A percentile compares a stretch with the other conserved stretches of the same genome.
phyloP scores from a whole-genome alignment of 2,113 vertebrate genomes.

The Platichthys flesus region DNA sequence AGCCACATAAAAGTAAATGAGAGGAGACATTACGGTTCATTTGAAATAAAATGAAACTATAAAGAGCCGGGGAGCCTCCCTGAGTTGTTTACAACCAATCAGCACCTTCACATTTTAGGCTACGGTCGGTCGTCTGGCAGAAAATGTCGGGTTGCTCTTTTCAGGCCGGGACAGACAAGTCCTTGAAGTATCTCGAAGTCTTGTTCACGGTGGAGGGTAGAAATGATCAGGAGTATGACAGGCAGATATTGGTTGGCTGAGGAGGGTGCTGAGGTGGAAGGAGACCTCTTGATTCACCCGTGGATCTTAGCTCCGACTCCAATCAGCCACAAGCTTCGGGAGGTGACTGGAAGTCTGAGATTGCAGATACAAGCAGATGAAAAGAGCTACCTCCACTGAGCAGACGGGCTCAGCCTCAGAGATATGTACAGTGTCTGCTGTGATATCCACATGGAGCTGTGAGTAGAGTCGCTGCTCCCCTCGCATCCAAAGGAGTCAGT shows the following conservation, averaged over 20 bases:
- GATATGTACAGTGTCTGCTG: background rate
- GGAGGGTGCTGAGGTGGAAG: background rate
- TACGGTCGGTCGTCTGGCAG: too few relatives aligned
- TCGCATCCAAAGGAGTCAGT: background rate
- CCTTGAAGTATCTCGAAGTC: too few relatives aligned
- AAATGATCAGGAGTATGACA: too few relatives aligned
- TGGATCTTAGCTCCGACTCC: background rate
- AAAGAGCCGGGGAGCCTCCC: background rate
- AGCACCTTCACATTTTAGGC: too few relatives aligned
- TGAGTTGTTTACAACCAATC: background rate
- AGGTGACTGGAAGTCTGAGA: background rate
- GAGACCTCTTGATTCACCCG: background rate
- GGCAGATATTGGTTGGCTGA: too few relatives aligned
- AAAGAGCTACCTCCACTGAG: background rate
- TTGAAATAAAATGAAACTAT: background rate
- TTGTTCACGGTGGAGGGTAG: too few relatives aligned
- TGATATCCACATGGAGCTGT: background rate
- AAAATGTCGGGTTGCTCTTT: too few relatives aligned
- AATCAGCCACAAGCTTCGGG: background rate
- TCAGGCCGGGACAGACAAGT: too few relatives aligned
- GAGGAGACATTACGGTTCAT: background rate
- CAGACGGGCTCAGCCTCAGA: background rate
- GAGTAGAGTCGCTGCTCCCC: background rate
- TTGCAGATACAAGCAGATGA: background rate
- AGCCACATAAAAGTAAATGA: background rate